Evolutionary conservation across 53 echinoderm and acorn worm species (phyloP), one percentile per base, ranked within the genome.

Genomic region (Crossaster papposus): DNA sequence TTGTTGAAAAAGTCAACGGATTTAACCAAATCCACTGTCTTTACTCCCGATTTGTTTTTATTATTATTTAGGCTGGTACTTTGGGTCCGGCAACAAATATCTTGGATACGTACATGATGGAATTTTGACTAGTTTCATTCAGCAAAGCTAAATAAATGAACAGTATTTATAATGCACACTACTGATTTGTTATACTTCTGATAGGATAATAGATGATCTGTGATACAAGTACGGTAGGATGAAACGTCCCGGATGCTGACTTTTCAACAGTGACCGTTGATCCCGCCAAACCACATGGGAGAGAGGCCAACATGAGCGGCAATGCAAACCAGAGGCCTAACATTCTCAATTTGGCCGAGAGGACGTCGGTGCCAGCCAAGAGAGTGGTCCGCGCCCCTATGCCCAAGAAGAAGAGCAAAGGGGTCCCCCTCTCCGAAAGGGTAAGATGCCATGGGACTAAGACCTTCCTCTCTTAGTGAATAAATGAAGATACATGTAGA

Each of bases 401-500:
- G 90, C 85, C 89, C 51, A 95, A 93, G 84, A 95, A 94, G 72
- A 83, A 92, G 80, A 89, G 91, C 80, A 93, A 93, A 54, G 89
- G 34, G 4, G 85, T 94, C 9, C 94, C 95, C 23, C 89, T 95
- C 33, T 90, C 85, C 38, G 91, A 95, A 88, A 85, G 93, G 90
- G 95, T 95, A 44, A 91, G 91, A 71, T 4, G 22, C 28, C 22
- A 20, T 23, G 0, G 58, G 58, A 58, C 68, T 23, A 68, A 9
- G 23, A 9, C 20, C 12, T 64, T 13, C 64, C 7, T 52, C 53
- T 52, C 7, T 52, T 10, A 7, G 13, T 52, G 53, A 10, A 52
- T 52, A 18, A 10, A 18, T 68, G 20, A 13, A 52, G 9, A 6
- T 68, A 22, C 68, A 68, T 22, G 68, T n/a, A 22, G 68, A 22